Evolutionary conservation across 2,113 vertebrate species (phyloP).

Genomic region (Jacana jacana): DNA sequence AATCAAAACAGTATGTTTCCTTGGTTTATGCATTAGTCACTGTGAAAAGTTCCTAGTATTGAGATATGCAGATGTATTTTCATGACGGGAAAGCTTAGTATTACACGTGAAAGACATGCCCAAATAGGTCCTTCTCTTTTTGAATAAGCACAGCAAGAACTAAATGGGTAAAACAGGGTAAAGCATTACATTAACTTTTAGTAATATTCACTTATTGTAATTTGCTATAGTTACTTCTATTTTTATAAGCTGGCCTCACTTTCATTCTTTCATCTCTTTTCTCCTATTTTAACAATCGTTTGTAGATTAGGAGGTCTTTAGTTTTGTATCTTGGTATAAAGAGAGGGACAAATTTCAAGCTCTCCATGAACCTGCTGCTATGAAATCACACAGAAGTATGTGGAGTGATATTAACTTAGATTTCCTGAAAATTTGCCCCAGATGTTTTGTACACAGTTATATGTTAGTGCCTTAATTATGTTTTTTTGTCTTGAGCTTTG

Average conservation of each 20-base stretch:
- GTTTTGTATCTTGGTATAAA: background rate
- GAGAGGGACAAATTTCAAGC: background rate
- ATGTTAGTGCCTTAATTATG: background rate
- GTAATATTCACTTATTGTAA: background rate
- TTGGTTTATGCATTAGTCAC: background rate
- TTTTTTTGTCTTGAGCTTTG: background rate
- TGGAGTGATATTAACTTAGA: background rate
- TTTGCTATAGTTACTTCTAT: background rate
- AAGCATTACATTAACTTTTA: background rate
- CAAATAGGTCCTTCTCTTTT: background rate
- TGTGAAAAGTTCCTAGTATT: conserved; percentile 11
- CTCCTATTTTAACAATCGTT: background rate
- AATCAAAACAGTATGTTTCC: conserved; percentile 19
- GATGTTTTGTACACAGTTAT: background rate
- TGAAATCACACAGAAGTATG: background rate
- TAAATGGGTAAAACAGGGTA: background rate
- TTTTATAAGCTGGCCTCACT: background rate
- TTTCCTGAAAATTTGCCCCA: conserved; percentile 3
- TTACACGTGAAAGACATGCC: background rate
- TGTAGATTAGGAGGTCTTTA: background rate
- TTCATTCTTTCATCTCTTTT: background rate
- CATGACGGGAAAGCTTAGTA: background rate
- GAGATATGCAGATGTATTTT: background rate
- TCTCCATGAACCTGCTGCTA: background rate
- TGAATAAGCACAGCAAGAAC: background rate